Base-by-base conservation (phyloP, 2,797 vertebrate species). In the Gymnodraco acuticeps region DNA sequence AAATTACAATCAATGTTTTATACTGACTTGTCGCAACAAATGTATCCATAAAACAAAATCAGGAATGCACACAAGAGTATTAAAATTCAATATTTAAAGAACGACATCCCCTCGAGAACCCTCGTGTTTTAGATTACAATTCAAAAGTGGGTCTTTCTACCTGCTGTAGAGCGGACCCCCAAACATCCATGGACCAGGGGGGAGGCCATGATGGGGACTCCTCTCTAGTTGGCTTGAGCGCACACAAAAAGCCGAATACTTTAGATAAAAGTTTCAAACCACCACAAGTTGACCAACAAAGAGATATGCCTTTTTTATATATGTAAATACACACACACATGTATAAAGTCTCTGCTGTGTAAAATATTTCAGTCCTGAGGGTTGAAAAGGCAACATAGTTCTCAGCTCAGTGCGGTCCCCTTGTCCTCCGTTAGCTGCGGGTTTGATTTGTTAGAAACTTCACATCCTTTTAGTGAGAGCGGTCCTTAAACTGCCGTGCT, bases 401-500 rank as follows among this genome's bases (percentile, higher is more conserved):
- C 95, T 97, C 95, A 96, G 96, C 96, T 96, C 95, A 95, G 96
- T 95, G 95, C 93, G 94, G 95, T 94, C 95, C 95, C 58, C 87
- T 84, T 81, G 90, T 94, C 95, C 95, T 97, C 95, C 93, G 87
- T 93, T 95, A 94, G 95, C 94, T 90, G 95, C 91, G 8, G 33
- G 33, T 38, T 38, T 38, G 33, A 38, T 88, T 95, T 86, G 95
- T 94, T 95, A 94, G 95, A 95, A 94, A 95, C 92, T 94, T 96
- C 95, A 93, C 94, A 92, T 93, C 85, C 77, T 74, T 68, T 65
- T 41, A 17, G 70, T 90, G 93, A 90, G 93, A 68, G 77, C 89
- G 93, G 93, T 42, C 92, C 88, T 96, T 96, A 99, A 93, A 99
- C 97, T 80, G 97, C 96, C 64, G 97, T 98, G 94, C 98, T 98